phyloP scores from a whole-genome alignment of 2,888 invertebrate genomes.

The Callyntrura guangdongensis region DNA sequence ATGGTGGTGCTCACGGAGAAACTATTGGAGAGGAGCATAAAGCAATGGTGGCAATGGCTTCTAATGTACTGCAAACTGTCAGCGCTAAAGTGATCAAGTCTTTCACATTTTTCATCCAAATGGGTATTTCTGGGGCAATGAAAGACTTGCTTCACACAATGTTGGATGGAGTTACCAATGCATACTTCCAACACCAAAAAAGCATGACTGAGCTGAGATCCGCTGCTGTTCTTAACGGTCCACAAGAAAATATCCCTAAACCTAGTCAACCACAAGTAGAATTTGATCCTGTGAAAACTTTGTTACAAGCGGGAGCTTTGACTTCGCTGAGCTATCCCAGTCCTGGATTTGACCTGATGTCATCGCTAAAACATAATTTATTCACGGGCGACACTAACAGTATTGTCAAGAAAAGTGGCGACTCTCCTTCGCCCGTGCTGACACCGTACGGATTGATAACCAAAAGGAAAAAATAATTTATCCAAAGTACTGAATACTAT shows the following conservation, averaged over 20 bases:
- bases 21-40: conserved; percentile 69
- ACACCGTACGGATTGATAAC: conserved; percentile 62
- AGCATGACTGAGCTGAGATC: conserved; percentile 61
- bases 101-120: conserved; percentile 77
- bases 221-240: conserved; percentile 18
- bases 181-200: conserved; percentile 65
- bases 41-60: conserved; percentile 75
- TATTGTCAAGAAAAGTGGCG: conserved; percentile 54
- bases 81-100: conserved; percentile 75
- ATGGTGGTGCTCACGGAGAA: conserved; percentile 61
- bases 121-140: conserved; percentile 79
- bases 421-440: not conserved
- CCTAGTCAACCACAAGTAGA: conserved; percentile 67
- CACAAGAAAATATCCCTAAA: conserved; percentile 68
- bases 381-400: conserved; percentile 68
- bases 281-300: conserved; percentile 73
- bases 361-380: conserved; percentile 63
- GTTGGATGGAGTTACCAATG: conserved; percentile 66
- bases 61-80: conserved; percentile 64
- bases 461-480: conserved; percentile 33
- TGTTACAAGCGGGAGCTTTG: conserved; percentile 71
- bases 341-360: conserved; percentile 72
- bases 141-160: conserved; percentile 66
- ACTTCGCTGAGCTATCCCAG: conserved; percentile 61
- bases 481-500: not conserved